Base-by-base conservation (phyloP, 2,888 invertebrate genomes). In the Eledona agricola region DNA sequence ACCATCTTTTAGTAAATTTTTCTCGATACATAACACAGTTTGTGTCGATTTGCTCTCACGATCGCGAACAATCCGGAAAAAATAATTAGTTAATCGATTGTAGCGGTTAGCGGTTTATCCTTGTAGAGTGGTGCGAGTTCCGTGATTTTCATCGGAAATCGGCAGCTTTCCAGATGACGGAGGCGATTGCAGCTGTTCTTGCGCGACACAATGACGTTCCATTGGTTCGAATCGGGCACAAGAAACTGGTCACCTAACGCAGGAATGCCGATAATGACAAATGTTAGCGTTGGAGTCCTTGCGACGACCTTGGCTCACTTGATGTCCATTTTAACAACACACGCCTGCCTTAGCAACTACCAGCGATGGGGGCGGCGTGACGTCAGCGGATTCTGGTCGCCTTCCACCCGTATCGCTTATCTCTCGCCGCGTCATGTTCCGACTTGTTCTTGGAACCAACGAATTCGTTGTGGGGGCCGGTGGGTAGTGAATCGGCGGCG, bases 291-390 rank as follows among this genome's bases (percentile, higher is more conserved):
- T 64, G 63, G 51, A 51, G 63, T 63, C 65, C 64, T 65, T 65
- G 62, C 55, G 55, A 51, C 64, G 65, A 65, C 65, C 65, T 65
- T 65, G 65, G 62, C 61, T 64, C 58, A 62, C 60, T 59, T 60
- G 60, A 63, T 61, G 60, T 59, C 62, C 60, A 60, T 63, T 63
- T 63, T 58, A 63, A 62, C 58, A 47, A 40, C 55, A n/a, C n/a
- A 55, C 50, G 57, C 32, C 60, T 57, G 59, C 59, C 63, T 62
- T 63, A 60, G 63, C 63, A 63, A 64, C 64, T 46, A 40, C 40
- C 51, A 58, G 42, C 47, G 58, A 66, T 58, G 65, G 66, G 65
- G 69, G 65, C 66, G 65, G 58, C 20, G 57, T 69, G 69, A 69
- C 69, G 65, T 69, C 69, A 66, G 51, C 55, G 22, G 46, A 60